Evolutionary conservation across 2,113 vertebrate species (phyloP), one percentile per base, ranked within the genome.

Genomic region (Puffinus mauretanicus): DNA sequence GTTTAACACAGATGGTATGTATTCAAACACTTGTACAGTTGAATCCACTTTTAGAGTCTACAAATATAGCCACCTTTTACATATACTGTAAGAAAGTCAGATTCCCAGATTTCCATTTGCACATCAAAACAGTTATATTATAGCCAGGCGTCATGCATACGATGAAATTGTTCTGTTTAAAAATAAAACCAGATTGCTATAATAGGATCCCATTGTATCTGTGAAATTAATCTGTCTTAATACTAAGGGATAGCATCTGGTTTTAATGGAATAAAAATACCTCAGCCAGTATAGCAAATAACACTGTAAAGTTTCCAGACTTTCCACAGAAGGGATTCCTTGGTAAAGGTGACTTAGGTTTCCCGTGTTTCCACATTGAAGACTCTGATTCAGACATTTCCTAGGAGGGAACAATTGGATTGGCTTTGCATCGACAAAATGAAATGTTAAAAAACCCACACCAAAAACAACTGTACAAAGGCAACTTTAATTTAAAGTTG

Each of bases 111-210:
- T 94, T 96, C 70, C 81, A 91, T 87, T 96, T 97, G 62, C 76
- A 96, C 78, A 95, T 94, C 91, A 95, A 95, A 96, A 82, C 86
- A 82, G 42, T 91, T 93, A 49, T 79, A 89, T 88, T 94, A 84
- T 72, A 96, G 66, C 52, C 89, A 95, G 72, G 36, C 49, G 0
- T 94, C 80, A 79, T 61, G 69, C 83, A 61, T 78, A 93, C 11
- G n/a, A 94, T 90, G 52, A 96, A 95, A 87, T 51, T 69, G 62
- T 76, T 91, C 92, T 93, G 84, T 87, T 91, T 91, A 91, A 94
- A 94, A 97, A 80, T 94, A 93, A 95, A 97, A 90, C 82, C 94
- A 95, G 91, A 95, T 93, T 97, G 75, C 83, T 80, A 80, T 66
- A 97, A 94, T 91, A 82, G 62, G 71, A 94, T 93, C 47, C 46